Percentiles rank a stretch among this genome's conserved stretches.
Evolutionary conservation across 2,113 vertebrate genomes (phyloP).

Genomic region (Corythornis cristatus): DNA sequence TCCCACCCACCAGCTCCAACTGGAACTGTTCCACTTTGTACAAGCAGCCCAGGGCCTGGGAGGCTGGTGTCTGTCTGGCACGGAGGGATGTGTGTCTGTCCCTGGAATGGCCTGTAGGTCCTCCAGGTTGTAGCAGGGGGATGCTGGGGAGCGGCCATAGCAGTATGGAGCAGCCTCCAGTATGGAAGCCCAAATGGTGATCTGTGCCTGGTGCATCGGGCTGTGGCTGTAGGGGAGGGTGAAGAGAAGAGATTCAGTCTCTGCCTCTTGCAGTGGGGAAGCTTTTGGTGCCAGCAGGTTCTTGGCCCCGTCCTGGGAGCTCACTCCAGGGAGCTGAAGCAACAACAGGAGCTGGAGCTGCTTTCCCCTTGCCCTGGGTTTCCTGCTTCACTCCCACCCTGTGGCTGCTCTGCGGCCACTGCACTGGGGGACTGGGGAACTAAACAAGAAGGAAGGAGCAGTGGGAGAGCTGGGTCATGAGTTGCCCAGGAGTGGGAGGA

Average conservation of each 20-base stretch:
- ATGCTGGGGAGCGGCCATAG: background rate
- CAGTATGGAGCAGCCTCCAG: background rate
- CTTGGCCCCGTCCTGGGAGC: background rate
- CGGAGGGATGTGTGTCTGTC: background rate
- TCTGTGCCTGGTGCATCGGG: background rate
- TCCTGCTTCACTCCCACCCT: background rate
- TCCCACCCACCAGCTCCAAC: background rate
- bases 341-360: accelerated
- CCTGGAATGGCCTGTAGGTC: accelerated
- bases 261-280: background rate
- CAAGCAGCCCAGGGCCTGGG: background rate
- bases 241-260: background rate
- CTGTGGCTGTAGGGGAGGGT: background rate
- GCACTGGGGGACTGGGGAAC: accelerated
- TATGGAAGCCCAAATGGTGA: background rate
- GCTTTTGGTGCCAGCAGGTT: background rate
- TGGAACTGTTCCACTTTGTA: constrained; percentile 54
- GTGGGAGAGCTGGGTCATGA: accelerated
- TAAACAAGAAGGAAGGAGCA: background rate
- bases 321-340: background rate
- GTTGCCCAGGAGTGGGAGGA: background rate
- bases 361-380: background rate
- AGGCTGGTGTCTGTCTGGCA: background rate
- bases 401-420: accelerated
- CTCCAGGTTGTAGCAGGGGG: background rate